Evolutionary conservation across 2,888 invertebrate genomes (phyloP).

Genomic region (Acanthosepion lycidas): DNA sequence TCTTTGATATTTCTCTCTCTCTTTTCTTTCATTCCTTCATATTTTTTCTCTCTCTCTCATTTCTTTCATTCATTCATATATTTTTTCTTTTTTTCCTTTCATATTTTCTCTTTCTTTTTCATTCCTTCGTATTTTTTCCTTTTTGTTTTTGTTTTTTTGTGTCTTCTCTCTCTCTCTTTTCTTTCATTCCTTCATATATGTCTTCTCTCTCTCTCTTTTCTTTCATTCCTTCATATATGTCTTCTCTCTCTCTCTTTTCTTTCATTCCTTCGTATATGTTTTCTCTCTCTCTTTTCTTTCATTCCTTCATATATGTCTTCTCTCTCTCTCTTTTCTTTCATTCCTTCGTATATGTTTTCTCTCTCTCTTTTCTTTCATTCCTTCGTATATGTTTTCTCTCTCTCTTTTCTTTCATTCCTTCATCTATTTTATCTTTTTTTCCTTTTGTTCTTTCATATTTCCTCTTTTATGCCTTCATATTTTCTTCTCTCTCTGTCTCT

Average conservation of each 20-base stretch:
- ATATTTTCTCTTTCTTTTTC: neutral
- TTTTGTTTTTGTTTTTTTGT: neutral
- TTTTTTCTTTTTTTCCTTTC: neutral
- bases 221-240: neutral
- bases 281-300: neutral
- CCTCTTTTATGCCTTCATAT: neutral
- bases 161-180: neutral
- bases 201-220: neutral
- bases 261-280: too few species aligned
- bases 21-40: neutral
- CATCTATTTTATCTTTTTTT: neutral
- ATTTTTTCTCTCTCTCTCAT: neutral
- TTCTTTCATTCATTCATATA: neutral
- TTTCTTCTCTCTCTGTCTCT: neutral
- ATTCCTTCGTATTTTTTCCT: neutral
- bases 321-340: neutral
- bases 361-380: neutral
- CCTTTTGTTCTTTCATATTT: neutral
- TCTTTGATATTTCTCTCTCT: neutral
- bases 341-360: neutral
- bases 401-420: neutral
- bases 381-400: neutral
- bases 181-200: neutral
- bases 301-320: neutral
- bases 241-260: too few species aligned